These are phyloP conservation scores for Drosophila nr. perissopoda DNA, from an alignment of 2,888 invertebrate genomes.

Conservation along the genomic window DNA sequence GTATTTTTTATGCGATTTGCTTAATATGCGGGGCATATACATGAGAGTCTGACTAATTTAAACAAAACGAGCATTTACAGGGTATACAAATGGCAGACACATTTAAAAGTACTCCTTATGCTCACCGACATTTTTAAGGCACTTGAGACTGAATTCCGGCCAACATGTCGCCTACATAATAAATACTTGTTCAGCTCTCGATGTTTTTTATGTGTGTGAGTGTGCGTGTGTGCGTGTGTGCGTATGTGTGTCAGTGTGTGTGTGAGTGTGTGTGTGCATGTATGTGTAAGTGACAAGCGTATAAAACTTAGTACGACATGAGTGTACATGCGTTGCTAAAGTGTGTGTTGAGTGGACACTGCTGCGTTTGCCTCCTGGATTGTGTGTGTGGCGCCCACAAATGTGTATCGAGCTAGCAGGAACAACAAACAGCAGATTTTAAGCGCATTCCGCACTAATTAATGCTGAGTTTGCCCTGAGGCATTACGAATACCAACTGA, in stretches of 20 bases:
- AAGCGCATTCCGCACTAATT: constrained; percentile 72
- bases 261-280: neutral
- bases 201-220: constrained; percentile 5
- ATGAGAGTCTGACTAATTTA: neutral
- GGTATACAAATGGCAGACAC: constrained; percentile 15
- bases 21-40: neutral
- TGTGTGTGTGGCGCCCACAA: constrained; percentile 35
- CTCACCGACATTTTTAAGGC: constrained; percentile 12
- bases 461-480: constrained; percentile 54
- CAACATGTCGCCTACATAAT: constrained; percentile 68
- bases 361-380: constrained; percentile 26
- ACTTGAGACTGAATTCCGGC: constrained; percentile 43
- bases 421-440: constrained; percentile 41
- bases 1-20: neutral
- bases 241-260: neutral
- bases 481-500: constrained; percentile 78
- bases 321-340: constrained; percentile 22
- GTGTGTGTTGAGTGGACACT: constrained; percentile 50
- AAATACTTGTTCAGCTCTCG: constrained; percentile 51
- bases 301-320: constrained; percentile 69
- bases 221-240: neutral
- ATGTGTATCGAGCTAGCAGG: constrained; percentile 31
- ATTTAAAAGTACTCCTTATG: neutral
- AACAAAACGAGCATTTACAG: neutral
- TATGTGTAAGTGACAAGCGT: constrained; percentile 62